phyloP scores from a whole-genome alignment of 2,888 invertebrate species.

The Phyto melanocephala region DNA sequence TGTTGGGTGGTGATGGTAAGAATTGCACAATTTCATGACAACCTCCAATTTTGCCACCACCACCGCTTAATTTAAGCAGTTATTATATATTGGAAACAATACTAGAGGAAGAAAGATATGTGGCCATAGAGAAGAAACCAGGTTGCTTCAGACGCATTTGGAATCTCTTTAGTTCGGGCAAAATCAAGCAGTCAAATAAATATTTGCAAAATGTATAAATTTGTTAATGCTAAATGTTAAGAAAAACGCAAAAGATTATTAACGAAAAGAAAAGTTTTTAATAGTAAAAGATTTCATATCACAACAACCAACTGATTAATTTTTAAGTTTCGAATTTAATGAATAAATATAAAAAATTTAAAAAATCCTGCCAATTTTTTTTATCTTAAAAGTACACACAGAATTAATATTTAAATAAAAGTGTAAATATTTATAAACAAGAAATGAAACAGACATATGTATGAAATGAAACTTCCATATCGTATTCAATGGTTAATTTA shows the following conservation, averaged over 20 bases:
- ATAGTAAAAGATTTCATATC: neutral
- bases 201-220: conserved; percentile 63
- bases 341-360: neutral
- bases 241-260: too few relatives aligned
- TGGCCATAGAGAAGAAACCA: conserved; percentile 73
- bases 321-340: too few relatives aligned
- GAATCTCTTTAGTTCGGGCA: conserved; percentile 72
- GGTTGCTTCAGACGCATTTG: conserved; percentile 74
- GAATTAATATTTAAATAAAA: neutral
- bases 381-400: neutral
- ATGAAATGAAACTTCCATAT: conserved; percentile 67
- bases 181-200: conserved; percentile 49
- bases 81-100: conserved; percentile 76
- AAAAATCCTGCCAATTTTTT: conserved; percentile 43
- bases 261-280: neutral
- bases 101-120: conserved; percentile 73
- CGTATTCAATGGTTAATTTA: conserved; percentile 60
- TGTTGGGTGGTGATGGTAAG: conserved; percentile 81
- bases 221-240: too few relatives aligned
- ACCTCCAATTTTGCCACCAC: conserved; percentile 75
- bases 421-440: conserved; percentile 48
- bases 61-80: conserved; percentile 74
- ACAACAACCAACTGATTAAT: too few relatives aligned
- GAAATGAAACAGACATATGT: conserved; percentile 30
- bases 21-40: conserved; percentile 92